Base-by-base conservation (phyloP, 2,888 invertebrate species). In the Portevinia maculata region DNA sequence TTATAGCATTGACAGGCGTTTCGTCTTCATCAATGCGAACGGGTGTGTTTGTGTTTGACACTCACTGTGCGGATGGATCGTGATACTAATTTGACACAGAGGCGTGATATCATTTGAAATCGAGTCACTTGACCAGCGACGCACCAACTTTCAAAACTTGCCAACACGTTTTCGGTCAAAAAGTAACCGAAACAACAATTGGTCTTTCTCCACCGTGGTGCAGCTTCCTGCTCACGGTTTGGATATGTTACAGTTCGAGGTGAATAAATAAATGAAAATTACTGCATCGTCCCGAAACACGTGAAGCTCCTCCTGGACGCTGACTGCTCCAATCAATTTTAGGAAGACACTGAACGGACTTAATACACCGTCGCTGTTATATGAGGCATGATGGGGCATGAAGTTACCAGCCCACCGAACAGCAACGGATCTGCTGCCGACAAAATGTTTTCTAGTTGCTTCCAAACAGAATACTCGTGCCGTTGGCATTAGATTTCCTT, bases 271-370 rank as follows among this genome's bases (percentile, higher is more conserved):
- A 76, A 81, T 81, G 83, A 78, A 83, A 83, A 83, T 83, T 71
- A 78, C 78, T 83, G 78, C 71, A 78, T 83, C 83, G 71, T 78
- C 83, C 48, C 78, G 60, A n/a, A n/a, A n/a, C n/a, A 78, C 65
- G 78, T 62, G 55, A 46, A 59, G 57, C 62, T 69, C 32, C 34
- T 57, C 65, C 39, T 30, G 76, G 60, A 70, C 76, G 64, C 46
- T 83, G 83, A 83, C 83, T 83, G 83, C 67, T 78, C 73, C 83
- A 83, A 83, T 83, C 83, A 83, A 83, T 83, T 83, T 83, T 83
- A 78, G 62, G 78, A 71, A 78, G 71, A 83, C 78, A 71, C 62
- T 78, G 71, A 76, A 83, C 76, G 48, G 65, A 71, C 81, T 71
- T 75, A 75, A 81, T 81, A 81, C 75, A 70, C 75, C 69, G 62